Conservation (phyloP, 2,888 invertebrate species). For the Ophion ellenae region DNA sequence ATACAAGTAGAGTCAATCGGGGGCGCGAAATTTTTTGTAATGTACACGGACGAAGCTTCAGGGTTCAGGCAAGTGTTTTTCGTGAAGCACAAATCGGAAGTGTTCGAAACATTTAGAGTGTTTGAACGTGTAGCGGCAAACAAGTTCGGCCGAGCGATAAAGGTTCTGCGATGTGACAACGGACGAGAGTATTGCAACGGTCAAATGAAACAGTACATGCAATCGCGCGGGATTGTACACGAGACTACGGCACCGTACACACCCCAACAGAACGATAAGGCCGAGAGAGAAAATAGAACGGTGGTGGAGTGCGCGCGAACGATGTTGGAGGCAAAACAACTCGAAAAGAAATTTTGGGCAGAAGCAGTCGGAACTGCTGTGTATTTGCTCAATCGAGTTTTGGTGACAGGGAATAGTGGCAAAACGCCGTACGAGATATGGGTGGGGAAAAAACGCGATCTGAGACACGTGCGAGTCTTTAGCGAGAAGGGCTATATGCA, state of each 20-base stretch:
- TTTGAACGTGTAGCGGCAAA: conserved; percentile 25
- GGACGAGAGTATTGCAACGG: conserved; percentile 30
- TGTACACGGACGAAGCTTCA: conserved; percentile 65
- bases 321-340: conserved; percentile 37
- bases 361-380: too few relatives aligned
- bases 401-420: too few relatives aligned
- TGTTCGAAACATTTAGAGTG: conserved; percentile 10
- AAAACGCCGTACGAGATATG: too few relatives aligned
- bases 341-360: not conserved
- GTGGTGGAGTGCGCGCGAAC: conserved; percentile 58
- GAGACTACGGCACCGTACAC: conserved; percentile 25
- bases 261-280: not conserved
- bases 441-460: too few relatives aligned
- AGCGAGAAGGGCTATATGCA: too few relatives aligned
- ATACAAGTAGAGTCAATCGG: conserved; percentile 2
- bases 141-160: conserved; percentile 31
- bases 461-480: too few relatives aligned
- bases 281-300: conserved; percentile 62
- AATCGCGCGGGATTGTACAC: not conserved
- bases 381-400: too few relatives aligned
- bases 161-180: conserved; percentile 15
- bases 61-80: conserved; percentile 60
- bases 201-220: conserved; percentile 1
- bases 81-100: not conserved
- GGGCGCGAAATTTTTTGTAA: conserved; percentile 58